Base-by-base conservation (phyloP, 1,140 invertebrate species). In the Pseudomyrmex concolor region DNA sequence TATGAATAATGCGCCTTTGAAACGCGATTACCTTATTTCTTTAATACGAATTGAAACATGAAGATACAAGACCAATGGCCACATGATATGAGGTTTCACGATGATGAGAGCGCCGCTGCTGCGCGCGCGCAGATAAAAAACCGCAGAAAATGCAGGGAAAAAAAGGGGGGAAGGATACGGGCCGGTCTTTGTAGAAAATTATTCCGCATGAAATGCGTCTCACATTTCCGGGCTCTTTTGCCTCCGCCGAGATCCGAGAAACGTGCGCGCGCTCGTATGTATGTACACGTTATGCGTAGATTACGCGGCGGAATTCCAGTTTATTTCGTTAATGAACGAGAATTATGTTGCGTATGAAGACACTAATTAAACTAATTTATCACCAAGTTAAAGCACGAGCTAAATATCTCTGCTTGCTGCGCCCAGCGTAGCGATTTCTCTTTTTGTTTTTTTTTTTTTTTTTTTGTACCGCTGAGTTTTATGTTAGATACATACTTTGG, bases 311-410 rank as follows among this genome's bases (percentile, higher is more conserved):
- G 55, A 63, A 88, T 87, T 85, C 57, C 57, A 54, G 86, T 85
- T 85, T 88, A 83, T 51, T 83, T 57, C 86, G 86, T 88, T 88
- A 88, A 88, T 83, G 83, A 88, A 88, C 68, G 77, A 73, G 77
- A 88, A 88, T 88, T 84, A 84, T 76, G 57, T 64, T 50, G 9
- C 77, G 57, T 54, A 78, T 72, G 57, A 88, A 88, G 86, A 85
- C 57, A 68, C 83, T 88, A 88, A 88, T 88, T 88, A 87, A 88
- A 78, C 71, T 87, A 88, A 88, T 88, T 88, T 80, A 80, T 80
- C 76, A 59, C 12, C 8, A 59, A 51, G 66, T 60, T 70, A 80
- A 43, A 45, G 17, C 15, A 48, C 45, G n/a, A n/a, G 60, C 54
- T 71, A 62, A 59, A 80, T 59, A 80, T 80, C 34, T 8, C 66